A percentile compares a stretch with the other conserved stretches of the same genome.
Evolutionary conservation across 2,888 invertebrate genomes (phyloP).

Genomic region (Abscondita cerata): DNA sequence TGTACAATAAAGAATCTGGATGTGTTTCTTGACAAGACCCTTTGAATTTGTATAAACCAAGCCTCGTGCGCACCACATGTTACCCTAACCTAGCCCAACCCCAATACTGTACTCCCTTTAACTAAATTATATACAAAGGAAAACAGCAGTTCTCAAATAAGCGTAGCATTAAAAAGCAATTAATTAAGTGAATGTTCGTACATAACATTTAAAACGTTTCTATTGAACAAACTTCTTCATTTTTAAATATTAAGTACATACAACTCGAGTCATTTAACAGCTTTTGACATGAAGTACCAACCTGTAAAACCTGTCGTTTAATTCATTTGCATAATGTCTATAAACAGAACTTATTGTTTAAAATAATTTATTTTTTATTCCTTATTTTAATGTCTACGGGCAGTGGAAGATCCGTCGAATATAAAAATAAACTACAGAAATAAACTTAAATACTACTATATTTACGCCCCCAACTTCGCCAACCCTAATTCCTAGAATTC

Average conservation of each 20-base stretch:
- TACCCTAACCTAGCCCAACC: conserved; percentile 40
- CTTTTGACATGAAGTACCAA: conserved; percentile 27
- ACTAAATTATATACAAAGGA: conserved; percentile 7
- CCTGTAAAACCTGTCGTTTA: conserved; percentile 27
- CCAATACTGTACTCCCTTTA: conserved; percentile 31
- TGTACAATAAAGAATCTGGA: neutral
- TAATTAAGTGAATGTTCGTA: conserved; percentile 3
- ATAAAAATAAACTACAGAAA: conserved; percentile 15
- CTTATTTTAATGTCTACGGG: too few relatives aligned
- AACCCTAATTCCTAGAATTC: conserved; percentile 30
- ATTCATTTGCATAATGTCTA: conserved; percentile 26
- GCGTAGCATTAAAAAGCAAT: neutral
- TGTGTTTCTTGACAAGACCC: neutral
- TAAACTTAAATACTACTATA: conserved; percentile 22
- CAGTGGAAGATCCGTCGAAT: neutral
- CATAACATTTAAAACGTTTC: conserved; percentile 10
- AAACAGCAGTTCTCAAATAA: conserved; percentile 16
- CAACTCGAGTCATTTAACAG: conserved; percentile 22
- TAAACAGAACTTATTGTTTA: neutral
- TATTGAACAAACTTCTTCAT: conserved; percentile 13
- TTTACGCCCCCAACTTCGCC: conserved; percentile 24
- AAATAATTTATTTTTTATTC: too few relatives aligned
- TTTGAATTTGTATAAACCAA: conserved; percentile 6
- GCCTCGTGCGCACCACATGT: conserved; percentile 39
- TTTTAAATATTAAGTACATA: conserved; percentile 10